These are phyloP conservation scores for Ectemnius lituratus DNA, from an alignment of 2,888 invertebrate genomes.

Conservation along the genomic window DNA sequence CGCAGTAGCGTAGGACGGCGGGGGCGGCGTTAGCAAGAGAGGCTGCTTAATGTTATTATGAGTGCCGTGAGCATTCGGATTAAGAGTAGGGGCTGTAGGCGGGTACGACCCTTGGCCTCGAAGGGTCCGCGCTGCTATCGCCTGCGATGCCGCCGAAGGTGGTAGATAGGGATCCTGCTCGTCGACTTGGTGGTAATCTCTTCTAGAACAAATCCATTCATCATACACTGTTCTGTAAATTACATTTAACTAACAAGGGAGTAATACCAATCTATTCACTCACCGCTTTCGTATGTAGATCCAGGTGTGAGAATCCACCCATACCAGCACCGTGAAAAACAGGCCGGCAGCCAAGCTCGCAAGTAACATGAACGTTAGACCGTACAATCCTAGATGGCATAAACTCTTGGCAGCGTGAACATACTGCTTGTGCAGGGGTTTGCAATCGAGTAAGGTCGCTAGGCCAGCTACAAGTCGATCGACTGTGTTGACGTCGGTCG, in stretches of 20 bases:
- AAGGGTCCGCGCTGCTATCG: conserved; percentile 82
- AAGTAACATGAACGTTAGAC: conserved; percentile 90
- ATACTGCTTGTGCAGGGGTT: conserved; percentile 90
- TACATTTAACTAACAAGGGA: background rate
- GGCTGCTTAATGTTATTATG: conserved; percentile 80
- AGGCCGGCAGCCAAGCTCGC: conserved; percentile 93
- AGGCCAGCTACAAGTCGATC: conserved; percentile 84
- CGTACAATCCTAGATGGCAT: conserved; percentile 90
- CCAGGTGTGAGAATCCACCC: conserved; percentile 98
- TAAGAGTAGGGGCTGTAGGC: conserved; percentile 81
- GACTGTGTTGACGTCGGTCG: conserved; percentile 88
- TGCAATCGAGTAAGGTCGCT: conserved; percentile 89
- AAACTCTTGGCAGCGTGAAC: conserved; percentile 88
- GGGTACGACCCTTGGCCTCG: conserved; percentile 87
- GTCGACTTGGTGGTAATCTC: conserved; percentile 89
- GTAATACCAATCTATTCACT: conserved; percentile 58
- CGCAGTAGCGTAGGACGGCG: conserved; percentile 82
- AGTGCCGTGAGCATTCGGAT: conserved; percentile 79
- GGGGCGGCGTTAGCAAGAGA: conserved; percentile 80
- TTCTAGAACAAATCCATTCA: conserved; percentile 79
- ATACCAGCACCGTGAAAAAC: conserved; percentile 93
- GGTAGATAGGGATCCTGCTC: conserved; percentile 91
- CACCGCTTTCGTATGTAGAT: conserved; percentile 95
- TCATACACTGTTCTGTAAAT: conserved; percentile 16
- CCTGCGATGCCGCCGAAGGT: conserved; percentile 80